phyloP scores from a whole-genome alignment of 2,888 invertebrate species.

The Folsomia manolachei region DNA sequence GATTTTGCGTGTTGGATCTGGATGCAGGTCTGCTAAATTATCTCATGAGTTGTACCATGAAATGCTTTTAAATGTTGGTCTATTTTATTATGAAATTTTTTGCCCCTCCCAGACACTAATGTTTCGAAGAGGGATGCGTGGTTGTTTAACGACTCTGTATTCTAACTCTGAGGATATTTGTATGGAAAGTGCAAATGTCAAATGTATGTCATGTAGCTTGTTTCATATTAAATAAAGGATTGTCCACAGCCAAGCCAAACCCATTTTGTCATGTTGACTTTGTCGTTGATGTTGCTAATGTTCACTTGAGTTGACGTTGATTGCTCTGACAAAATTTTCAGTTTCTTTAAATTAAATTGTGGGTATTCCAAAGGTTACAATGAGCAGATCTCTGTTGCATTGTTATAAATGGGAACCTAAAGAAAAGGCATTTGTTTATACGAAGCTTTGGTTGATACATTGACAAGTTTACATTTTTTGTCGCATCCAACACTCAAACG shows the following conservation, averaged over 20 bases:
- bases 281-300: background rate
- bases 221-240: background rate
- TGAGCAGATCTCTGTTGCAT: too few relatives aligned
- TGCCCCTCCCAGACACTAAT: too few relatives aligned
- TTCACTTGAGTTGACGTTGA: background rate
- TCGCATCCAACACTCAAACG: slow-evolving; percentile 3
- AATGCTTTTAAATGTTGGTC: too few relatives aligned
- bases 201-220: too few relatives aligned
- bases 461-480: background rate
- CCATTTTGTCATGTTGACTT: background rate
- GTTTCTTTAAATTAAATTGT: background rate
- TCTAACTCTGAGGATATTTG: background rate
- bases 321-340: background rate
- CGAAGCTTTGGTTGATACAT: background rate
- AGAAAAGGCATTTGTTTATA: background rate
- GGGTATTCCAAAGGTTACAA: background rate
- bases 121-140: too few relatives aligned
- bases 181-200: background rate
- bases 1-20: background rate
- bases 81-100: too few relatives aligned
- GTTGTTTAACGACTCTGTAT: background rate
- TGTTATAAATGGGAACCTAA: background rate
- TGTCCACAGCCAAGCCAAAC: background rate
- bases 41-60: background rate
- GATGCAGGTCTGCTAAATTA: background rate